Conservation (phyloP, 2,113 vertebrate species). For the Phainopepla nitens region DNA sequence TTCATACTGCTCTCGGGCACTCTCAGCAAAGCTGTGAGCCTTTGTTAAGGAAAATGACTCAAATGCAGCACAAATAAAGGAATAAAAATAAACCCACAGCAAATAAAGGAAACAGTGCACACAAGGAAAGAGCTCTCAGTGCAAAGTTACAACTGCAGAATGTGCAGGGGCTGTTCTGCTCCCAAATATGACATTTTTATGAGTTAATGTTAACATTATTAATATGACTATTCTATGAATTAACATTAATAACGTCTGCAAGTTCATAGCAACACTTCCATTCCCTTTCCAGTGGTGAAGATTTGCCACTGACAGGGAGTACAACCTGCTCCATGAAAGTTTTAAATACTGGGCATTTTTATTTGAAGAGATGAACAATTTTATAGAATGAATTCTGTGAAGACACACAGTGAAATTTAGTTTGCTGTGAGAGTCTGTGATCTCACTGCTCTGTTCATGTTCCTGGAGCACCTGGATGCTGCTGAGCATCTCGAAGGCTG, state of each 20-base stretch:
- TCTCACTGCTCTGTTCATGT: not conserved
- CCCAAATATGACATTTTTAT: not conserved
- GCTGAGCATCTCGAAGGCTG: not conserved
- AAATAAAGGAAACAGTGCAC: not conserved
- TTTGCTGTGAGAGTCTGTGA: not conserved
- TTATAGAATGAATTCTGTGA: not conserved
- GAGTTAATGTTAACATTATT: too few species aligned
- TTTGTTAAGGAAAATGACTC: constrained; percentile 77
- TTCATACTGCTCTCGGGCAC: constrained; percentile 89
- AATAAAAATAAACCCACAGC: not conserved
- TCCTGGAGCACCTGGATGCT: not conserved
- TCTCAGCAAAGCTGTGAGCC: constrained; percentile 88
- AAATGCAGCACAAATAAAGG: not conserved
- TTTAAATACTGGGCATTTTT: not conserved
- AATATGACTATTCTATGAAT: not conserved
- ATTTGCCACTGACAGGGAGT: not conserved
- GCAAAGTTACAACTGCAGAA: not conserved
- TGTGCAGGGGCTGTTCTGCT: not conserved
- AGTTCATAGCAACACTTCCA: not conserved
- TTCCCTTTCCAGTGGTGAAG: not conserved
- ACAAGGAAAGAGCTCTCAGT: not conserved
- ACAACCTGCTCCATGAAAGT: not conserved
- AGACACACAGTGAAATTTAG: not conserved
- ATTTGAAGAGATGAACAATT: not conserved
- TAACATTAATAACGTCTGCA: not conserved